These are phyloP conservation scores for Esox masquinongy DNA, from an alignment of 2,797 vertebrate genomes.

Conservation along the genomic window DNA sequence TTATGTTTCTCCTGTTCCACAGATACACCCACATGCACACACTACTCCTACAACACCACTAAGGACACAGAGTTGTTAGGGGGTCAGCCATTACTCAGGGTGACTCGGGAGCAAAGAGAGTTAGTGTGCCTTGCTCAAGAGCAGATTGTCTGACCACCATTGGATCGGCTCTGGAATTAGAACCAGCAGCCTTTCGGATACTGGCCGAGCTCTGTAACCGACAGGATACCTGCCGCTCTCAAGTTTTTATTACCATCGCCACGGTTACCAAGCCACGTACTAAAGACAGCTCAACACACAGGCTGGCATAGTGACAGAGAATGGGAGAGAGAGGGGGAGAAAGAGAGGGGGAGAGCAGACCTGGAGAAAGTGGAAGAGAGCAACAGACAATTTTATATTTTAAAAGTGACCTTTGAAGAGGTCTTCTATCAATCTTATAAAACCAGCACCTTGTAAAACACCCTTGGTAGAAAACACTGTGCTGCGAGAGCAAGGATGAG, in stretches of 20 bases:
- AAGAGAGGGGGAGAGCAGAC: not conserved
- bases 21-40: too few species aligned
- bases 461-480: not conserved
- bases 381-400: not conserved
- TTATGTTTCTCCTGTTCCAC: too few species aligned
- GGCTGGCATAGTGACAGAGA: not conserved
- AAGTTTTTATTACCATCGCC: constrained; percentile 39
- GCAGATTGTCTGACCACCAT: too few species aligned
- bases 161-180: too few species aligned
- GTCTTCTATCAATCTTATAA: not conserved
- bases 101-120: too few species aligned
- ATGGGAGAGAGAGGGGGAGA: not conserved
- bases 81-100: too few species aligned
- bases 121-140: not conserved
- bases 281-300: constrained; percentile 38
- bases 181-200: too few species aligned
- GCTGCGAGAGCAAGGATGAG: not conserved
- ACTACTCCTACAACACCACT: too few species aligned
- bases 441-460: not conserved
- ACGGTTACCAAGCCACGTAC: constrained; percentile 30
- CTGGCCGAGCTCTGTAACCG: too few species aligned
- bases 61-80: too few species aligned
- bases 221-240: too few species aligned
- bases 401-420: not conserved
- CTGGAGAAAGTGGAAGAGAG: not conserved